Evolutionary conservation across 1,140 invertebrate species (phyloP), one percentile per base, ranked within the genome.

Genomic region (Zaprionus capensis): DNA sequence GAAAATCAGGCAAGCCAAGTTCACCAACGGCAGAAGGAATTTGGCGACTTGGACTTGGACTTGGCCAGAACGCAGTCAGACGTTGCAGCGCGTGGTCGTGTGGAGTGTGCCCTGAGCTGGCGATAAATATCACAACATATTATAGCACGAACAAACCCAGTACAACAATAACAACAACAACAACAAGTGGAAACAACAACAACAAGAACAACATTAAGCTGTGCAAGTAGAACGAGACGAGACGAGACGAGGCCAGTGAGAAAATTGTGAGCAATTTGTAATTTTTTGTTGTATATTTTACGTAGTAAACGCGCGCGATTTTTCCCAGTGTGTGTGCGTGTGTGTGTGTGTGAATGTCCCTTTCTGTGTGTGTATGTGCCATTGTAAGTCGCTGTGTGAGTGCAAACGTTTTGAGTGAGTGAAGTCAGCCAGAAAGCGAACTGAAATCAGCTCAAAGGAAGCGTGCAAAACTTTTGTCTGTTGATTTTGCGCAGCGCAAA

Each of bases 261-360:
- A 82, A 88, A 84, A 88, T 90, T 84, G 84, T 88, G 85, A 88
- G 84, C 84, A 90, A 90, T 84, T 88, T 90, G 65, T 84, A 86
- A 69, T 78, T 81, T 82, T 82, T 55, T 79, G 77, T 55, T 79
- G 77, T 77, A 79, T 84, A 76, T 71, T 73, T 75, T 75, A 80
- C 69, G 73, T 70, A 62, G n/a, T 67, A 70, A 63, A 55, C 81
- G 81, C 80, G 81, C 66, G 72, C 78, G 61, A 61, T 51, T 63
- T 36, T 44, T 28, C 55, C 38, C 11, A 20, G 36, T 62, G 46
- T 80, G 59, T 61, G 63, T 62, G 56, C 69, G 53, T 41, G 61
- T 77, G 77, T 41, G 56, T 56, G 26, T 36, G 41, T 24, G 24
- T 24, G 4, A 51, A 46, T 46, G 65, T 53, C 20, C 65, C 65